These are phyloP conservation scores for Pinctada fucata DNA, from an alignment of 2,888 invertebrate species.

Conservation along the genomic window DNA sequence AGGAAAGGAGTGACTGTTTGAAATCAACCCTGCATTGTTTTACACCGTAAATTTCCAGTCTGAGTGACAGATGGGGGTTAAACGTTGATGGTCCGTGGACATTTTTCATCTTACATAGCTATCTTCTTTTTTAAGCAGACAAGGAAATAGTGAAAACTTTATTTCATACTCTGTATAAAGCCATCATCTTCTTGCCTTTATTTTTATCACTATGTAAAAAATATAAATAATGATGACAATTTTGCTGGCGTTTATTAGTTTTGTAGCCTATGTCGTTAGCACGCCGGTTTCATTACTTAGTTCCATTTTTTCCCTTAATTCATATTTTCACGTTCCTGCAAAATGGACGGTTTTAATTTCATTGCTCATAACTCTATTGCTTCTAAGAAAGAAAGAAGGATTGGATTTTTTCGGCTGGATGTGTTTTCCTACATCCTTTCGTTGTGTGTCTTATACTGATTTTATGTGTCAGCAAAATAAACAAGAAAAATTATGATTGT, in stretches of 20 bases:
- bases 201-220: not conserved
- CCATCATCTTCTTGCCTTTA: not conserved
- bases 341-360: too few relatives aligned
- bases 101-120: conserved; percentile 14
- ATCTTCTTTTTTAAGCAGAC: not conserved
- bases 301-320: too few relatives aligned
- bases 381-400: too few relatives aligned
- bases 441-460: too few relatives aligned
- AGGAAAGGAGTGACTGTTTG: not conserved
- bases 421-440: too few relatives aligned
- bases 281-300: too few relatives aligned
- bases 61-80: conserved; percentile 9
- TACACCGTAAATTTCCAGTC: not conserved
- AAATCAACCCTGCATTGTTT: not conserved
- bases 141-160: conserved; percentile 2
- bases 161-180: not conserved
- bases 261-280: not conserved
- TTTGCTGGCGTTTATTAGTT: not conserved
- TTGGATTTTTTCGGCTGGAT: too few relatives aligned
- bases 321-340: too few relatives aligned
- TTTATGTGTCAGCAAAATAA: too few relatives aligned
- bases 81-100: not conserved
- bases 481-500: too few relatives aligned
- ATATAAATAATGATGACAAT: not conserved
- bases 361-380: too few relatives aligned